phyloP scores from a whole-genome alignment of 2,888 invertebrate species.

The Argyresthia albistria region DNA sequence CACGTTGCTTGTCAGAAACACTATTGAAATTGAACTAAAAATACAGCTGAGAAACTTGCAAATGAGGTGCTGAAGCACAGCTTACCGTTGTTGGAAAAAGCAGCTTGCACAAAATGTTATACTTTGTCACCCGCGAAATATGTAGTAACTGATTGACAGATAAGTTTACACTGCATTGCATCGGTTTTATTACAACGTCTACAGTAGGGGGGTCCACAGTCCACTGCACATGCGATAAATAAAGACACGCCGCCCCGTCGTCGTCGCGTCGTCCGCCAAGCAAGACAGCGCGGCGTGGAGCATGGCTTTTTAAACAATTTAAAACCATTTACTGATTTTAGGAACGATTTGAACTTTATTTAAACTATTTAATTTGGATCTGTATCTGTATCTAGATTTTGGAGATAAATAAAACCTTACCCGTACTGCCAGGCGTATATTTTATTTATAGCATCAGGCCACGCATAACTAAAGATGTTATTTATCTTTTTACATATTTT shows the following conservation, averaged over 20 bases:
- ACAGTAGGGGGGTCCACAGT: not conserved
- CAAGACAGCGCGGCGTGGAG: no score
- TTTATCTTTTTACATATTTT: no score
- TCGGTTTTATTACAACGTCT: not conserved
- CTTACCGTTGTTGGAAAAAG: conserved; percentile 47
- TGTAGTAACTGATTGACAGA: conserved; percentile 7
- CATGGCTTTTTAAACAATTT: no score
- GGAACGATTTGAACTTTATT: no score
- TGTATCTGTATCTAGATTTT: no score
- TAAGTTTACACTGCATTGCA: conserved; percentile 16
- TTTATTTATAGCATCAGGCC: no score
- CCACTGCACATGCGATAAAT: conserved; percentile 27
- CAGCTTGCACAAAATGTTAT: conserved; percentile 34
- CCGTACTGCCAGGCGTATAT: not conserved
- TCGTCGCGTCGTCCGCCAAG: no score
- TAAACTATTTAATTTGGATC: no score
- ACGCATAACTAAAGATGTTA: no score
- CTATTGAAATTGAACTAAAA: conserved; percentile 23
- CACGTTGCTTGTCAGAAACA: conserved; percentile 20
- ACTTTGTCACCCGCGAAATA: not conserved
- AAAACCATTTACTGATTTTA: no score
- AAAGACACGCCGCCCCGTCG: not conserved
- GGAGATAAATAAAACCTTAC: no score
- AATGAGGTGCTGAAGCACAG: conserved; percentile 1
- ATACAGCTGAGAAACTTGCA: conserved; percentile 3